Evolutionary conservation across 1,140 invertebrate genomes (phyloP), one percentile per base, ranked within the genome.

Genomic region (Lasioglossum baleicum): DNA sequence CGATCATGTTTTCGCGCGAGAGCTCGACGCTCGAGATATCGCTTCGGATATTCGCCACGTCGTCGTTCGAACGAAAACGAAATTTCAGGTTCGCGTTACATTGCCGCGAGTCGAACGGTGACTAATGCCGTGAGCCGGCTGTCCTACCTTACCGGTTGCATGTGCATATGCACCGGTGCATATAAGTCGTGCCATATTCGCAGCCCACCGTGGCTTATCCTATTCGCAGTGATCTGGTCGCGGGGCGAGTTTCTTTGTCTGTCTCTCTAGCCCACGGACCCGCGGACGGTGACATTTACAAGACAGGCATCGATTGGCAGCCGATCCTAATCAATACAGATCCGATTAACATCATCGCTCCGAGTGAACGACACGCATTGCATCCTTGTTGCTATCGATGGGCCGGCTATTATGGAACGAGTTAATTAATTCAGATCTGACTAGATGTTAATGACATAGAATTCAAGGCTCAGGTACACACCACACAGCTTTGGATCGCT

Each of bases 51-150:
- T 60, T 22, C 61, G 64, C 66, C 60, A 75, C 79, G 83, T 76
- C 68, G 26, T 26, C 26, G 26, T 66, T 42, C 60, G 20, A 48
- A 74, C 48, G 67, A 76, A 77, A 84, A 81, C 70, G 65, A 84
- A 86, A 82, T 86, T 86, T 76, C 67, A 61, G 35, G 58, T 15
- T 11, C 17, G 26, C 66, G 71, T 78, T 78, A 58, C 66, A 53
- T 76, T 53, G 78, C 53, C 70, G 70, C 66, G 65, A 83, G 83
- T 69, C 81, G 84, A 88, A 87, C 80, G 83, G 58, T 89, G 88
- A 89, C 88, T 88, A 87, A 89, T 86, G 76, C 82, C 48, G 58
- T 67, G 67, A 68, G 77, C 44, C 74, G 73, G 60, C 51, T 83
- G 53, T 84, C 67, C 74, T 84, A 78, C 79, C 80, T 84, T 60